A percentile compares a stretch with the other conserved stretches of the same genome.
Conservation (phyloP, 2,888 invertebrate species). For the Melanotus villosus region DNA sequence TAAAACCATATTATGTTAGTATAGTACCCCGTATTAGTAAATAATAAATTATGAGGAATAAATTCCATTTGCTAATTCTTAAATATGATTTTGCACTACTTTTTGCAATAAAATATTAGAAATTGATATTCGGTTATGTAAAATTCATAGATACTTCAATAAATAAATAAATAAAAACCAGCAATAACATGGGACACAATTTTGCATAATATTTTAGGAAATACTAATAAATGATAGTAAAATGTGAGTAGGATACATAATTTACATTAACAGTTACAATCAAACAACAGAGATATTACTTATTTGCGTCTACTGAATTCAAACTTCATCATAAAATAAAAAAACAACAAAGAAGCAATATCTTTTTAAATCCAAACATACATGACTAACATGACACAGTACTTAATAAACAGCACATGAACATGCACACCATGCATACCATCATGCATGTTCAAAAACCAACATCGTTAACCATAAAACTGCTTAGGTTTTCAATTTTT, state of each 20-base stretch:
- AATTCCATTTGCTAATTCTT: too few relatives aligned
- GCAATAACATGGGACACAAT: too few relatives aligned
- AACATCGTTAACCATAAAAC: neutral
- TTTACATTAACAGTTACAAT: neutral
- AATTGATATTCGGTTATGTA: neutral
- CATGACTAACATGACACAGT: neutral
- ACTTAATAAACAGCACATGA: neutral
- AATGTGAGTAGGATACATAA: neutral
- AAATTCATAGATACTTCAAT: neutral
- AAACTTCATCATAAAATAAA: constrained; percentile 42
- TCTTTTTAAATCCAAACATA: constrained; percentile 46
- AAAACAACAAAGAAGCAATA: constrained; percentile 45
- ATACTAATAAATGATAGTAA: too few relatives aligned
- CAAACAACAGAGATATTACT: constrained; percentile 35
- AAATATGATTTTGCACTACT: too few relatives aligned
- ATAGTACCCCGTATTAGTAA: constrained; percentile 14
- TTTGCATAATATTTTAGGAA: too few relatives aligned
- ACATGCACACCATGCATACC: constrained; percentile 32
- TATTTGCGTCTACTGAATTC: constrained; percentile 40
- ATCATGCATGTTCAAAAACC: constrained; percentile 24
- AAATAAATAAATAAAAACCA: neutral
- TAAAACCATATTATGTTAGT: constrained; percentile 21
- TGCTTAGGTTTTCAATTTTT: neutral
- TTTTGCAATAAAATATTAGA: neutral
- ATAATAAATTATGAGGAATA: neutral